phyloP scores from a whole-genome alignment of 2,113 vertebrate species.

The Hippocampus guttulatus region DNA sequence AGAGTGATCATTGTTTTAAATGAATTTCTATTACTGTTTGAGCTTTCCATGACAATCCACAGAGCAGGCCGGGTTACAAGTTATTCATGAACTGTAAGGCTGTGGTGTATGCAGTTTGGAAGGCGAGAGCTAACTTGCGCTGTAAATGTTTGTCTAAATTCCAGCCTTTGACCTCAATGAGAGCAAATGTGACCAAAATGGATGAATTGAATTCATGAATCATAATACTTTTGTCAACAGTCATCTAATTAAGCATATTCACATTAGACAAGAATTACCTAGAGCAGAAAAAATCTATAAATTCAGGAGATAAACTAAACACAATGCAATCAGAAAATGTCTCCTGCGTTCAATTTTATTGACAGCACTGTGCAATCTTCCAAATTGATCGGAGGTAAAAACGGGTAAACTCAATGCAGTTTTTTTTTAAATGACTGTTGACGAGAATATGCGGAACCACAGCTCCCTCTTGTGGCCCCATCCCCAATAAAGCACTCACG shows the following conservation, averaged over 20 bases:
- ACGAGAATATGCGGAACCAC: conserved; percentile 50
- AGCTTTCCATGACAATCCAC: too few species aligned
- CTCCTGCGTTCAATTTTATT: conserved; percentile 51
- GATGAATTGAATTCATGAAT: too few species aligned
- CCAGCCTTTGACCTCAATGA: too few species aligned
- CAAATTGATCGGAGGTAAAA: conserved; percentile 69
- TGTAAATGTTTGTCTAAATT: too few species aligned
- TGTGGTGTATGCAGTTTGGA: too few species aligned
- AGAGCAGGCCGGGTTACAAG: too few species aligned
- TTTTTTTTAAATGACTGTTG: conserved; percentile 24
- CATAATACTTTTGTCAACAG: too few species aligned
- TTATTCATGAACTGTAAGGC: too few species aligned
- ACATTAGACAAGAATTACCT: neutral
- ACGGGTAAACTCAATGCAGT: conserved; percentile 51
- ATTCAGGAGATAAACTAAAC: neutral
- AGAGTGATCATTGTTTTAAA: neutral
- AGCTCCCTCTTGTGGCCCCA: conserved; percentile 61
- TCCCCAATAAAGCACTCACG: conserved; percentile 20
- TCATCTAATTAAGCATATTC: too few species aligned
- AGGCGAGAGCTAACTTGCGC: too few species aligned
- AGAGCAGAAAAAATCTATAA: neutral
- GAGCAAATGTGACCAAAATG: too few species aligned
- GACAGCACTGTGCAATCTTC: conserved; percentile 72
- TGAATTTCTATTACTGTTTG: neutral
- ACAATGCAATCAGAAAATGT: neutral